Base-by-base conservation (phyloP, 1,140 invertebrate species). In the Drosophila busckii region DNA sequence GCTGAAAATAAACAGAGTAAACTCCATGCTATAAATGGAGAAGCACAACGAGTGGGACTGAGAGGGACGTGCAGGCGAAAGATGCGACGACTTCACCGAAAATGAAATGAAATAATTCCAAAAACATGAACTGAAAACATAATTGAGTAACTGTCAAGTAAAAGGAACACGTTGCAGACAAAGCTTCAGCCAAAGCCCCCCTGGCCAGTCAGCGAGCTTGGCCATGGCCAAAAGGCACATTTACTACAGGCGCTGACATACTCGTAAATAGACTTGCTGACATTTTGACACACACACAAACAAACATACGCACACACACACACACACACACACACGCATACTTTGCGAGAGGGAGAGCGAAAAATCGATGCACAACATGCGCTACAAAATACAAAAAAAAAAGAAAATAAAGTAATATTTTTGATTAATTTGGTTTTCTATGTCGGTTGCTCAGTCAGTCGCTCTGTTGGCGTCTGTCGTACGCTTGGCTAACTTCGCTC, bases 111-210 rank as follows among this genome's bases (percentile, higher is more conserved):
- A 82, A 82, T 80, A 80, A 80, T 80, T 80, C 73, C 73, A 59
- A 82, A 80, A 80, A 73, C 73, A 80, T 80, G 75, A 82, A 68
- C 73, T 73, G 73, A 80, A 80, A 82, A 80, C 73, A 78, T 66
- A 80, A 82, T 82, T 69, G 75, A 70, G 68, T 60, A 71, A 73
- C 64, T 69, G 73, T 80, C 73, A 80, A 82, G 56, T 60, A 56
- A 80, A 73, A 64, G 44, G 69, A 64, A 40, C 61, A 76, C 73
- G 55, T 49, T 35, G 29, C 37, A 45, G 16, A n/a, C n/a, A n/a
- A n/a, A n/a, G 15, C 20, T 25, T 13, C 34, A 32, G 19, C 45
- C 44, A 54, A 34, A 8, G 19, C 17, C 19, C 20, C 34, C 23
- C 17, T 19, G 20, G 41, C 31, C 20, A 23, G 5, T n/a, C n/a